Percentiles rank a stretch among this genome's conserved stretches.
phyloP scores from a whole-genome alignment of 2,797 vertebrate species.

The Alectoris magna region DNA sequence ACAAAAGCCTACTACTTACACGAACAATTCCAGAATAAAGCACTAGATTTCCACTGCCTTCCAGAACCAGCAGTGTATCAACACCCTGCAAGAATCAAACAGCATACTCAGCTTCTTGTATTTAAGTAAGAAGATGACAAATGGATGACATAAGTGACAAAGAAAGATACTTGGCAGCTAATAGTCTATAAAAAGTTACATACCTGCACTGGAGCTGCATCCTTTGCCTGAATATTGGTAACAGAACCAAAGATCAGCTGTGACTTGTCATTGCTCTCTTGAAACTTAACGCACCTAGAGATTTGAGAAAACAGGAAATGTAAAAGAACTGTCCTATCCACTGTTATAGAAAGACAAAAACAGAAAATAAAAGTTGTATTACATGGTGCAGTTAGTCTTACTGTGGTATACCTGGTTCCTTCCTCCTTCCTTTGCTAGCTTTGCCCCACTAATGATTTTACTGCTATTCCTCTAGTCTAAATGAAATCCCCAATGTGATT shows the following conservation, averaged over 20 bases:
- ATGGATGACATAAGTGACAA: neutral
- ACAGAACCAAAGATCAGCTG: slow-evolving; percentile 94
- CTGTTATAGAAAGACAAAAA: neutral
- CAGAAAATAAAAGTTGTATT: neutral
- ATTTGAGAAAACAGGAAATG: neutral
- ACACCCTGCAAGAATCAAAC: slow-evolving; percentile 82
- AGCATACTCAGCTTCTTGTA: neutral
- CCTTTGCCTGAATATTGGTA: slow-evolving; percentile 91
- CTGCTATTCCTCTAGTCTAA: neutral
- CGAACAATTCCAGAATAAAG: slow-evolving; percentile 93
- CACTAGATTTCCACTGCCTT: slow-evolving; percentile 92
- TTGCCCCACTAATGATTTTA: neutral
- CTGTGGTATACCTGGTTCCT: neutral
- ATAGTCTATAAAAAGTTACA: neutral
- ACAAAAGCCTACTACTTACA: slow-evolving; percentile 74
- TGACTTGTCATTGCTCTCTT: slow-evolving; percentile 92
- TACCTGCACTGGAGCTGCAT: slow-evolving; percentile 93
- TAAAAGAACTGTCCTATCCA: neutral
- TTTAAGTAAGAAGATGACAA: neutral
- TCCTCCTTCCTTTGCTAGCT: neutral
- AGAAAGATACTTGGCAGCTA: neutral
- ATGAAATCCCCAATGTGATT: neutral
- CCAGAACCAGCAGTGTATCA: slow-evolving; percentile 91
- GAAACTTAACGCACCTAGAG: slow-evolving; percentile 93
- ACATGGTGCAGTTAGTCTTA: neutral